Percentiles rank a stretch among this genome's conserved stretches.
These are phyloP conservation scores for Luscinia luscinia DNA, from an alignment of 2,797 vertebrate genomes.

Conservation along the genomic window DNA sequence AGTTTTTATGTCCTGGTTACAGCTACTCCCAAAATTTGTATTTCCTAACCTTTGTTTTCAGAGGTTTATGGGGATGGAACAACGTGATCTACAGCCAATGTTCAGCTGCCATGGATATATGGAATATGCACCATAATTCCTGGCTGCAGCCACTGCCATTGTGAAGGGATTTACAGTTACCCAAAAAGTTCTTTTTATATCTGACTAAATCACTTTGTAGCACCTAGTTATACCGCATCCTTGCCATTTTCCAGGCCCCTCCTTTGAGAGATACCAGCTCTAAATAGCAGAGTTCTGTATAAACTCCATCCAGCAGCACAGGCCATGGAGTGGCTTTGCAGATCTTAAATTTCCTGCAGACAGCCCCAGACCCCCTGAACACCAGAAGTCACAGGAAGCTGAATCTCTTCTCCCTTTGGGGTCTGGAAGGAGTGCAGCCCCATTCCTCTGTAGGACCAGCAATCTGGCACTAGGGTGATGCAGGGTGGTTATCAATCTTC, in stretches of 20 bases:
- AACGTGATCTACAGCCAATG: not conserved
- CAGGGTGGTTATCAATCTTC: not conserved
- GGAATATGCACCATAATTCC: not conserved
- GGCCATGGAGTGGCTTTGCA: not conserved
- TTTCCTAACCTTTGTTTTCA: not conserved
- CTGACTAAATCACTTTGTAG: not conserved
- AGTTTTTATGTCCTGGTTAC: not conserved
- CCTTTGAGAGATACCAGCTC: not conserved
- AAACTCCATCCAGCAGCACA: not conserved
- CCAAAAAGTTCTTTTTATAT: not conserved
- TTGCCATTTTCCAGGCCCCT: not conserved
- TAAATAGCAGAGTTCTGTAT: not conserved
- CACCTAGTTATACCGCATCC: not conserved
- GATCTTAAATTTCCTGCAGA: not conserved
- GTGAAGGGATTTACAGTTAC: not conserved
- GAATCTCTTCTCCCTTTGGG: not conserved
- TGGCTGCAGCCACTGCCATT: rapidly evolving
- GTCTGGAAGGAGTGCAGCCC: not conserved
- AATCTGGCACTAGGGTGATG: rapidly evolving
- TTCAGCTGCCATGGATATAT: not conserved
- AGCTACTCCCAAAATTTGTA: not conserved
- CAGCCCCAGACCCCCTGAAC: not conserved
- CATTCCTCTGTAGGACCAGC: not conserved
- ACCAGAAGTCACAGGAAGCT: not conserved
- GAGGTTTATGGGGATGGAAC: not conserved